Evolutionary conservation across 2,888 invertebrate species (phyloP).

Genomic region (Pomacea canaliculata): DNA sequence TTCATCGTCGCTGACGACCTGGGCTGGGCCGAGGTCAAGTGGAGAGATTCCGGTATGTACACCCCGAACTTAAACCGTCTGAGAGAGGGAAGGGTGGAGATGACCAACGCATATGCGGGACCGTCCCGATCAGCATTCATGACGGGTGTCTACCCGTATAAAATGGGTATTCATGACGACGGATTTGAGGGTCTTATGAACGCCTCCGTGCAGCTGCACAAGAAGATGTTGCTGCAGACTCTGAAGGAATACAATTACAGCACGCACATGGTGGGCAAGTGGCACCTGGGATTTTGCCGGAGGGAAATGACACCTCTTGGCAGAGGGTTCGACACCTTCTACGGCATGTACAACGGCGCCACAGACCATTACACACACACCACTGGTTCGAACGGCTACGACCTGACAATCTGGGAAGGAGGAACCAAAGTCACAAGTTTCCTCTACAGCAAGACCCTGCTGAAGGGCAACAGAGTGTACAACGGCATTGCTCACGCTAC

Average conservation of each 20-base stretch:
- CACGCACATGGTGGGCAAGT: constrained; percentile 68
- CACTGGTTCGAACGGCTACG: constrained; percentile 40
- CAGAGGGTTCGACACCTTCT: constrained; percentile 72
- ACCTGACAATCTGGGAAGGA: constrained; percentile 37
- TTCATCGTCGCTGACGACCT: constrained; percentile 38
- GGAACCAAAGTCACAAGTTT: not conserved
- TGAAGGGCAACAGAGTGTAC: not conserved
- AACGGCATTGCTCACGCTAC: not conserved
- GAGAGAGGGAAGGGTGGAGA: constrained; percentile 61
- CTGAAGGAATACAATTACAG: constrained; percentile 59
- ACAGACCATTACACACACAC: constrained; percentile 61
- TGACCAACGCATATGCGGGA: constrained; percentile 67
- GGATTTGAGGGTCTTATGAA: not conserved
- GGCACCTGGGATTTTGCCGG: constrained; percentile 72
- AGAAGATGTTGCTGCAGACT: constrained; percentile 51
- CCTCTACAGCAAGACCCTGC: not conserved
- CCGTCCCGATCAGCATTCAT: constrained; percentile 41
- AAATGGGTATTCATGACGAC: constrained; percentile 21
- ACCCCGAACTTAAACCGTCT: constrained; percentile 67
- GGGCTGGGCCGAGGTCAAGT: constrained; percentile 68
- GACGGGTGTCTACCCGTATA: constrained; percentile 26
- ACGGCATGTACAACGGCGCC: constrained; percentile 70
- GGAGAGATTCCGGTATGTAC: constrained; percentile 65
- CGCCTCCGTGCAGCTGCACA: constrained; percentile 1
- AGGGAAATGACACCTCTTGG: constrained; percentile 69